Conservation (phyloP, 2,888 invertebrate genomes). For the Leptinotarsa juncta region DNA sequence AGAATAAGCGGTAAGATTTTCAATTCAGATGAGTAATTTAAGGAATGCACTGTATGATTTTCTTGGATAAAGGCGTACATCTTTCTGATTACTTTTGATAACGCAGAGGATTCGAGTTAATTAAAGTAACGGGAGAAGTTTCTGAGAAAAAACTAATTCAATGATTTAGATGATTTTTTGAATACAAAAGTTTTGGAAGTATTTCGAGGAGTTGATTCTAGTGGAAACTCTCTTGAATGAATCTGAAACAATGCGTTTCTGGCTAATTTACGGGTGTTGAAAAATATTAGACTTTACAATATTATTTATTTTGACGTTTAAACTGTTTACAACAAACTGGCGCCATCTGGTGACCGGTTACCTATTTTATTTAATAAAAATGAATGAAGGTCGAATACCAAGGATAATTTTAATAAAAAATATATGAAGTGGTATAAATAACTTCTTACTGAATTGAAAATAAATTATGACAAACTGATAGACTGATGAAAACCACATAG, state of each 20-base stretch:
- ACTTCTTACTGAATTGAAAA: too few relatives aligned
- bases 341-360: not conserved
- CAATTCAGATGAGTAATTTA: not conserved
- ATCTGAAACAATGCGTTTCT: not conserved
- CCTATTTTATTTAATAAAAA: not conserved
- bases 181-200: too few relatives aligned
- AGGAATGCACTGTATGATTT: not conserved
- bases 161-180: not conserved
- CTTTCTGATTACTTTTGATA: not conserved
- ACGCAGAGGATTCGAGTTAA: not conserved
- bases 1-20: slow-evolving; percentile 27
- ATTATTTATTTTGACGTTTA: not conserved
- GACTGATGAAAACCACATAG: too few relatives aligned
- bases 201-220: too few relatives aligned
- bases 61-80: not conserved
- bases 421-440: too few relatives aligned
- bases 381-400: not conserved
- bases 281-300: not conserved
- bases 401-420: not conserved
- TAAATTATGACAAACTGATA: too few relatives aligned
- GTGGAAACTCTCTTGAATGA: too few relatives aligned
- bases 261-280: not conserved
- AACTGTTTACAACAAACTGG: not conserved
- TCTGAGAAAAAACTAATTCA: not conserved
- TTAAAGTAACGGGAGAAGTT: not conserved